A percentile compares a stretch with the other conserved stretches of the same genome.
phyloP scores from a whole-genome alignment of 2,888 invertebrate species.

The Pilophorus perplexus region DNA sequence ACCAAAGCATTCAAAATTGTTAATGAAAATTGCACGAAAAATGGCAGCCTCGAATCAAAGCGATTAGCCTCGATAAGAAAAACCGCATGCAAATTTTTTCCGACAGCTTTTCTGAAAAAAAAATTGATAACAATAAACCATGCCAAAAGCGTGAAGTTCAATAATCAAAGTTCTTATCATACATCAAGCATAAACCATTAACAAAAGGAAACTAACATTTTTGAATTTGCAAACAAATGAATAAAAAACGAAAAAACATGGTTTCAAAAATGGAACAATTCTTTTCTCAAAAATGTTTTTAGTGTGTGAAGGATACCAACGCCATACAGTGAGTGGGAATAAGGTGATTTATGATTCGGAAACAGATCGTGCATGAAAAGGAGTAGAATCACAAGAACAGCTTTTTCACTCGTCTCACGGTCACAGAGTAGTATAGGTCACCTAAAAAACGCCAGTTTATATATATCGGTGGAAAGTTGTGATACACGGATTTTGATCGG shows the following conservation, averaged over 20 bases:
- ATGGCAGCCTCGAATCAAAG: conserved; percentile 27
- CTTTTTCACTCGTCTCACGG: conserved; percentile 41
- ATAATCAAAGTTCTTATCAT: conserved; percentile 13
- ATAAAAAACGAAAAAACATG: conserved; percentile 2
- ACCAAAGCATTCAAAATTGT: too few relatives aligned
- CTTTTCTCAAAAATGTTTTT: too few relatives aligned
- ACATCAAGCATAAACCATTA: conserved; percentile 31
- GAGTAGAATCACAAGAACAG: conserved; percentile 27
- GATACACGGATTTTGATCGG: too few relatives aligned
- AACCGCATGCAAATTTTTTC: conserved; percentile 17
- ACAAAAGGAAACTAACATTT: conserved; percentile 14
- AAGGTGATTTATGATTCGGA: conserved; percentile 34
- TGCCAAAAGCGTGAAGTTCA: conserved; percentile 41
- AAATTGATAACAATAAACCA: conserved; percentile 36
- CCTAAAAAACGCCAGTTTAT: conserved; percentile 8
- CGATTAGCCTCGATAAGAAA: background rate
- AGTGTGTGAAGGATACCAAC: conserved; percentile 41
- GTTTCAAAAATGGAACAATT: conserved; percentile 8
- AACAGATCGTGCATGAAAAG: conserved; percentile 37
- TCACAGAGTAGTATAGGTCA: too few relatives aligned
- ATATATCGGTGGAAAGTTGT: too few relatives aligned
- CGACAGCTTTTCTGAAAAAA: background rate
- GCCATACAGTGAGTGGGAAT: conserved; percentile 34
- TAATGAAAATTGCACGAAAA: too few relatives aligned
- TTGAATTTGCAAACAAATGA: conserved; percentile 8